Evolutionary conservation across 2,797 vertebrate genomes (phyloP).

Genomic region (Erethizon dorsatum): DNA sequence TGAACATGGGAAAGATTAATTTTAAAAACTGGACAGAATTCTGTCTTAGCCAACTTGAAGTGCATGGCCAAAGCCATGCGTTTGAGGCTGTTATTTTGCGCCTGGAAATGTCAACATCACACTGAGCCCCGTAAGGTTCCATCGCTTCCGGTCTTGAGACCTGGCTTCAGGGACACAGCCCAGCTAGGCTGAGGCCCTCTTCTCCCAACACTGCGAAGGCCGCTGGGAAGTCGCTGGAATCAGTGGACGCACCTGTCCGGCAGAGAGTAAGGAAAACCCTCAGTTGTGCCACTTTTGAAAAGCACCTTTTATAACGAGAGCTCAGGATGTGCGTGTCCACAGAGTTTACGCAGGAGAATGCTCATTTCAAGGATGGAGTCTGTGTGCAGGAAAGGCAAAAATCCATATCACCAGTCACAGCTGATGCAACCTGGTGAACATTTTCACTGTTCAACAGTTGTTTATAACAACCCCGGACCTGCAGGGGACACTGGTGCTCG

Average conservation of each 20-base stretch:
- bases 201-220: not conserved
- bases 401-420: fast-evolving
- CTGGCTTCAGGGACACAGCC: not conserved
- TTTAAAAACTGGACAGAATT: constrained; percentile 28
- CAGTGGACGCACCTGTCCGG: fast-evolving
- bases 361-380: not conserved
- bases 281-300: not conserved
- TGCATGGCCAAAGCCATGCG: not conserved
- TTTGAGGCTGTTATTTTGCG: not conserved
- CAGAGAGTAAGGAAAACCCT: not conserved
- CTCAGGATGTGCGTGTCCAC: not conserved
- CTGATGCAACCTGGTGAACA: not conserved
- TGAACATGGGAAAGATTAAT: not conserved
- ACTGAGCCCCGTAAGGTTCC: fast-evolving
- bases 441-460: not conserved
- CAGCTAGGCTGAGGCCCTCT: not conserved
- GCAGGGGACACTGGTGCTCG: not conserved
- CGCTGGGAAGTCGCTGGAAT: not conserved
- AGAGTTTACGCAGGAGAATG: not conserved
- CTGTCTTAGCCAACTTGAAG: not conserved
- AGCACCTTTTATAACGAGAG: not conserved
- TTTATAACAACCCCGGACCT: fast-evolving
- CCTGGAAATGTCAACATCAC: not conserved
- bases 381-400: not conserved
- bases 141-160: not conserved